A percentile compares a stretch with the other conserved stretches of the same genome.
These are phyloP conservation scores for Agonopterix subpropinquella DNA, from an alignment of 2,888 invertebrate species.

Conservation along the genomic window DNA sequence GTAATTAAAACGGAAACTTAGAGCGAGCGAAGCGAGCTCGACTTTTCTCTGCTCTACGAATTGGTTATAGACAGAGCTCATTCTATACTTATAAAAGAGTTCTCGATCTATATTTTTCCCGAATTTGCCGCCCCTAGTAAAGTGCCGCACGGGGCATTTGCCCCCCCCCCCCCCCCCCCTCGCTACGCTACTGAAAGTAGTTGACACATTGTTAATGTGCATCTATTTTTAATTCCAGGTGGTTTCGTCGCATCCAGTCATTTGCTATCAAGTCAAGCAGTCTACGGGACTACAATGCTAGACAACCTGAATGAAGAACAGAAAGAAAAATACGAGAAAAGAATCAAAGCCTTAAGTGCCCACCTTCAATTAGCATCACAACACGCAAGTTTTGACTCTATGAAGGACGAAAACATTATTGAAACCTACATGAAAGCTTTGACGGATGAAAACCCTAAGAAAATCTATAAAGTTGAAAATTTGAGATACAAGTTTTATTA, in stretches of 20 bases:
- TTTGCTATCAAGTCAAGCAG: constrained; percentile 78
- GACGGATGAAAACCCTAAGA: constrained; percentile 73
- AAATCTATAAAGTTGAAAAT: constrained; percentile 81
- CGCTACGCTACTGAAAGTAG: too few relatives aligned
- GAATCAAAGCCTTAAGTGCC: constrained; percentile 78
- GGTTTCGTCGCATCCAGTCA: constrained; percentile 83
- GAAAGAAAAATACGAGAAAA: constrained; percentile 77
- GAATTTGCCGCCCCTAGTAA: too few relatives aligned
- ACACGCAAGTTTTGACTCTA: constrained; percentile 55
- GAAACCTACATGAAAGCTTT: constrained; percentile 78
- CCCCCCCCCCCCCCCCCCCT: too few relatives aligned
- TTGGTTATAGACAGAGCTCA: too few relatives aligned
- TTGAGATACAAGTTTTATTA: constrained; percentile 81
- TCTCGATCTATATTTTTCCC: too few relatives aligned
- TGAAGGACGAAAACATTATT: constrained; percentile 74
- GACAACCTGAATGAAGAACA: constrained; percentile 78
- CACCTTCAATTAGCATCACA: constrained; percentile 71
- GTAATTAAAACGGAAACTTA: too few relatives aligned
- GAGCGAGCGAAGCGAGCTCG: too few relatives aligned
- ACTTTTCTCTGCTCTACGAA: too few relatives aligned
- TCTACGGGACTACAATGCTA: constrained; percentile 79
- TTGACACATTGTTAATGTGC: too few relatives aligned
- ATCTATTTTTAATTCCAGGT: constrained; percentile 52
- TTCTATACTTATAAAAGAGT: too few relatives aligned
- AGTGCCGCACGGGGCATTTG: too few relatives aligned